Percentiles rank a stretch among this genome's conserved stretches.
phyloP scores from a whole-genome alignment of 2,888 invertebrate genomes.

The Mactromeris polynyma region DNA sequence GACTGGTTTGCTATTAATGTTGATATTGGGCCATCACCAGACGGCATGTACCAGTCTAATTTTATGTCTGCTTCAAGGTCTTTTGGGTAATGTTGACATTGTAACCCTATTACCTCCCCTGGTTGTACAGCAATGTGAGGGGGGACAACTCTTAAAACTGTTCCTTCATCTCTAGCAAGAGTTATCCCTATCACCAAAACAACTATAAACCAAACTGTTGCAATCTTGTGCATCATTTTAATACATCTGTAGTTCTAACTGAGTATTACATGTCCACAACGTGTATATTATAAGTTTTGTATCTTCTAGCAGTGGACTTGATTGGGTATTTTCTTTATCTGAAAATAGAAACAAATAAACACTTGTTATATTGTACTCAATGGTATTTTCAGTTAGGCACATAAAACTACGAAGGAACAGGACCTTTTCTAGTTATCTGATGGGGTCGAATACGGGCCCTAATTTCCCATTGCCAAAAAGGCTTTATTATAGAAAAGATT shows the following conservation, averaged over 20 bases:
- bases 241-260: neutral
- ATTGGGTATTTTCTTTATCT: too few species aligned
- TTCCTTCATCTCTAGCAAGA: constrained; percentile 16
- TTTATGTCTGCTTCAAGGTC: constrained; percentile 35
- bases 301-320: neutral
- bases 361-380: too few species aligned
- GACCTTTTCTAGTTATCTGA: too few species aligned
- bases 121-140: constrained; percentile 32
- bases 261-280: neutral
- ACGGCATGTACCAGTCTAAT: constrained; percentile 54
- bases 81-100: constrained; percentile 57
- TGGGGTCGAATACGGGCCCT: too few species aligned
- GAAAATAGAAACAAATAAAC: too few species aligned
- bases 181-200: neutral
- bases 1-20: constrained; percentile 59
- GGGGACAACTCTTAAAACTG: constrained; percentile 38
- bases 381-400: too few species aligned
- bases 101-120: constrained; percentile 44
- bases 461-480: too few species aligned
- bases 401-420: too few species aligned
- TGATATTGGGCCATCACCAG: constrained; percentile 47
- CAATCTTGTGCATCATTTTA: neutral
- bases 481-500: too few species aligned
- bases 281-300: neutral
- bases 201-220: neutral